Evolutionary conservation across 2,797 vertebrate species (phyloP), one percentile per base, ranked within the genome.

Genomic region (Danionella dracula): DNA sequence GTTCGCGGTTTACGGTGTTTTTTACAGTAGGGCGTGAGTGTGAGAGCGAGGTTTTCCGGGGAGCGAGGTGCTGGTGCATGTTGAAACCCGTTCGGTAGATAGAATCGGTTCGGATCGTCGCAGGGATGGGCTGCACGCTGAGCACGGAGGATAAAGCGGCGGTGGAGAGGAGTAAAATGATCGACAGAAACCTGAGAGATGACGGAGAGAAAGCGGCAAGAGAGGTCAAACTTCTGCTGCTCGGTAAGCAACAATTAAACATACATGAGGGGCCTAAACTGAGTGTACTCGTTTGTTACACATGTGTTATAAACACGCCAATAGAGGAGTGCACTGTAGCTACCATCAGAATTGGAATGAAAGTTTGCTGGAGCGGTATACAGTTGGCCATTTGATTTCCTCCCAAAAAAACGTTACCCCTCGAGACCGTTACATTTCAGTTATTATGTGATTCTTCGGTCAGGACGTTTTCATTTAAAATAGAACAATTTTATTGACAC

Each of bases 121-220:
- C 42, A 69, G 90, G 70, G 82, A 98, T 98, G 96, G 96, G 96
- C 69, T 94, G 93, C 71, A 93, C 93, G 46, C 82, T 94, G 66
- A 94, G 93, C 82, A 95, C 95, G 1, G 96, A 99, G 90, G 96
- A 98, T 86, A 98, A 98, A 90, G 96, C 93, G 77, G 96, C 96
- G 79, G 93, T 95, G 90, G 95, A 99, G 87, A 89, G 96, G 81
- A 97, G 95, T 45, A 97, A 97, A 76, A 98, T 97, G 93, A 98
- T 98, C 86, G 90, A 94, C 83, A 81, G 91, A 46, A 94, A 94
- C 77, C 87, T 94, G 68, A 82, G 92, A 11, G 92, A 94, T 67
- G 93, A 94, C 49, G 92, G 93, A 13, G 93, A 94, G 84, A 94
- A 94, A 77, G 92, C 93, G 19, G 92, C 93, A 32, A 81, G 92